These are phyloP conservation scores for Cryptocephalus moraei DNA, from an alignment of 2,888 invertebrate species.

Conservation along the genomic window DNA sequence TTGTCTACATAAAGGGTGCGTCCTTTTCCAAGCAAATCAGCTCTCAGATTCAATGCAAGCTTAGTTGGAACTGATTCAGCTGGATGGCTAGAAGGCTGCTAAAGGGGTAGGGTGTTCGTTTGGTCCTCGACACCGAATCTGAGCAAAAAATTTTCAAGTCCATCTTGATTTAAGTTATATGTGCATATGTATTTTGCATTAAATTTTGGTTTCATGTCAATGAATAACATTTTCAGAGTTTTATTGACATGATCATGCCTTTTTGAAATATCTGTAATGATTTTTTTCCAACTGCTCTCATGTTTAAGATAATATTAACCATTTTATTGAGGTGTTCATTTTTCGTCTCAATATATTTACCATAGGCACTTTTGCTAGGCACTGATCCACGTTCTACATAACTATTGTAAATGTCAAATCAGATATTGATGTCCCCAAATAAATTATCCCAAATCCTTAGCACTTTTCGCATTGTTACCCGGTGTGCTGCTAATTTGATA, in stretches of 20 bases:
- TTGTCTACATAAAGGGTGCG: neutral
- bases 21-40: neutral
- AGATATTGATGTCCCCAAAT: constrained; percentile 4
- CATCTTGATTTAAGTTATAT: constrained; percentile 1
- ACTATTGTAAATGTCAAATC: constrained; percentile 9
- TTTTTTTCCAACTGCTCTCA: too few species aligned
- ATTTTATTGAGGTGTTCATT: constrained; percentile 4
- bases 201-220: too few species aligned
- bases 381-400: too few species aligned
- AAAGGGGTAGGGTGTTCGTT: constrained; percentile 3
- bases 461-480: too few species aligned
- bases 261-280: too few species aligned
- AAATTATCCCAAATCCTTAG: constrained; percentile 6
- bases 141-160: constrained; percentile 1
- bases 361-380: too few species aligned
- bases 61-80: too few species aligned
- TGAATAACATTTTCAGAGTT: too few species aligned
- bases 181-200: too few species aligned
- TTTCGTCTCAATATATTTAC: neutral
- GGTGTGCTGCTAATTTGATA: constrained; percentile 3
- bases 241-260: too few species aligned
- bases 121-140: constrained; percentile 1
- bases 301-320: neutral
- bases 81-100: neutral
- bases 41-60: constrained; percentile 1